Base-by-base conservation (phyloP, 2,888 invertebrate species). In the Aporophyla lueneburgensis region DNA sequence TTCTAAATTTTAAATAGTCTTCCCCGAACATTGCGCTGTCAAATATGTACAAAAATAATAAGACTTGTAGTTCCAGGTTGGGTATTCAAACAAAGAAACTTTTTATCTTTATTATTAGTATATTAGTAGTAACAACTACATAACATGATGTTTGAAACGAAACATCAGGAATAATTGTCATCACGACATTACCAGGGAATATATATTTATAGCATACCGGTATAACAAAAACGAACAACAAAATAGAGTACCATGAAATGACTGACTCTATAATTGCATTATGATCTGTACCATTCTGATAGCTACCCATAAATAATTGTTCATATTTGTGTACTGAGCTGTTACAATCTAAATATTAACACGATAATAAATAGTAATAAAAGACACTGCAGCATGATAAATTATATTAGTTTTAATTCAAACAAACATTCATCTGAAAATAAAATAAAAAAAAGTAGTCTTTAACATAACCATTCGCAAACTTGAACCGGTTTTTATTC, bases 401-500 rank as follows among this genome's bases (percentile, higher is more conserved):
- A 49, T 51, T 33, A 49, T 66, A 2, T 14, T 14, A 2, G 5
- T 49, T 21, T 61, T 46, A 24, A 62, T 75, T 67, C 14, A 33
- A 46, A 62, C 21, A 46, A 27, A 58, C 12, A 51, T 51, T 67
- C 0, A 53, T 16, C 9, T 43, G 27, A 43, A 82, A 49, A 43
- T 76, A 10, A 76, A 19, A 56, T 21, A 43, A 0, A 58, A 58
- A 59, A 54, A 33, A 59, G 9, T 59, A 1, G 6, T 46, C 1
- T 59, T 7, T 9, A 1, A 53, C 1, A 27, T 19, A 59, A 51
- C 7, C 19, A 43, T n/a, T 54, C 1, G n/a, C 19, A 49, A 43
- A 53, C 9, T 59, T 10, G 16, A n/a, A 65, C 72, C 21, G 61
- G 63, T 71, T 69, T 27, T 16, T 9, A 54, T 54, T 78, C 9